Percentiles rank a stretch among this genome's conserved stretches.
phyloP scores from a whole-genome alignment of 2,113 vertebrate species.

The Xenopus laevis region DNA sequence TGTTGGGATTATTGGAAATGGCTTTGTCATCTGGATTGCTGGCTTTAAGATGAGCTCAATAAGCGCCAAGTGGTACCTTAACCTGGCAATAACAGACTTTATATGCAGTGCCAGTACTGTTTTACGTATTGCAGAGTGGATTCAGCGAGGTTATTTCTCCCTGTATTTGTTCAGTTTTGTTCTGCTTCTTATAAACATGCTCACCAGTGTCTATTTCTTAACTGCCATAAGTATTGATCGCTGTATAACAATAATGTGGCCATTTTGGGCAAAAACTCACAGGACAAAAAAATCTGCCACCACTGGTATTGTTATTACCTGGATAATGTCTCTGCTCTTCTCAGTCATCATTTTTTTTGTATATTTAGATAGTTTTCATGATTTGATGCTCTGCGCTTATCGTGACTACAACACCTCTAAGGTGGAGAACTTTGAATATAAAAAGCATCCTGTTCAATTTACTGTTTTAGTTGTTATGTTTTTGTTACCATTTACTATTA shows the following conservation, averaged over 20 bases:
- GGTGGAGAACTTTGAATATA: no score
- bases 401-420: no score
- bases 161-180: constrained; percentile 57
- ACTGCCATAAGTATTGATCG: constrained; percentile 74
- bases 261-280: constrained; percentile 55
- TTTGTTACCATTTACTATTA: constrained; percentile 41
- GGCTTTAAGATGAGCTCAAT: constrained; percentile 59
- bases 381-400: no score
- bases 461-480: constrained; percentile 48
- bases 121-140: constrained; percentile 39
- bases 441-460: no score
- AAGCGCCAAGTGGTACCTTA: constrained; percentile 61
- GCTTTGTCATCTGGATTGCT: constrained; percentile 64
- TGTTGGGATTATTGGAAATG: no score
- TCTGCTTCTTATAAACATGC: constrained; percentile 49
- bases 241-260: constrained; percentile 59
- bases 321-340: constrained; percentile 57
- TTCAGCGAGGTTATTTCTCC: rapidly evolving
- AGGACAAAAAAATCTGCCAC: constrained; percentile 47
- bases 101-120: constrained; percentile 52
- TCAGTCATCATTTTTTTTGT: background rate
- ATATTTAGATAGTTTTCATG: no score
- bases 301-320: constrained; percentile 51
- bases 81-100: constrained; percentile 63
- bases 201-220: constrained; percentile 69